Conservation (phyloP, 1,140 invertebrate species). For the Ylistrum balloti region DNA sequence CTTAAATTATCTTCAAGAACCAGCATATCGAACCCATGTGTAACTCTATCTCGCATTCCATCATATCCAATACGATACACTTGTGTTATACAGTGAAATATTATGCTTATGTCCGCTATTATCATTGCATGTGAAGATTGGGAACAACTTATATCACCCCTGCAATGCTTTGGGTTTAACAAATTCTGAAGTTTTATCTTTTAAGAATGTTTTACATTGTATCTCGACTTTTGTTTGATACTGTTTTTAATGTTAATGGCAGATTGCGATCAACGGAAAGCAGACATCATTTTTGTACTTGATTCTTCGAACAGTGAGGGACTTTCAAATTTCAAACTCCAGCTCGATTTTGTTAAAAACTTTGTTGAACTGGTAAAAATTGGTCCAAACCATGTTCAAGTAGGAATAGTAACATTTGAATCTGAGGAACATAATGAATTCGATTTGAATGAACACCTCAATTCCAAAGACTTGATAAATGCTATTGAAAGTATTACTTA, state of each 20-base stretch:
- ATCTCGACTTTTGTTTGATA: too few relatives aligned
- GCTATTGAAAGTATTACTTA: conserved; percentile 46
- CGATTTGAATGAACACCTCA: conserved; percentile 44
- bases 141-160: too few relatives aligned
- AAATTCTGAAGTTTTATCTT: too few relatives aligned
- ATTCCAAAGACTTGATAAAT: not conserved
- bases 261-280: conserved; percentile 57
- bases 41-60: too few relatives aligned
- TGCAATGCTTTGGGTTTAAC: too few relatives aligned
- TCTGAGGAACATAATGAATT: conserved; percentile 19
- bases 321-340: conserved; percentile 56
- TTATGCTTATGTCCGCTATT: too few relatives aligned
- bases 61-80: too few relatives aligned
- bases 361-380: conserved; percentile 60
- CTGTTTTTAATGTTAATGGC: not conserved
- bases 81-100: too few relatives aligned
- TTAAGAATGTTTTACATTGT: too few relatives aligned
- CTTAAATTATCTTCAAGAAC: too few relatives aligned
- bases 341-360: conserved; percentile 62
- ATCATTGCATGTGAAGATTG: too few relatives aligned
- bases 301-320: conserved; percentile 66
- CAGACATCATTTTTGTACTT: conserved; percentile 72
- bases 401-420: conserved; percentile 56
- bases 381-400: conserved; percentile 58
- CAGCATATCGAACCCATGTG: too few relatives aligned